Conservation (phyloP, 2,113 vertebrate genomes). For the Gallinago jamesoni region DNA sequence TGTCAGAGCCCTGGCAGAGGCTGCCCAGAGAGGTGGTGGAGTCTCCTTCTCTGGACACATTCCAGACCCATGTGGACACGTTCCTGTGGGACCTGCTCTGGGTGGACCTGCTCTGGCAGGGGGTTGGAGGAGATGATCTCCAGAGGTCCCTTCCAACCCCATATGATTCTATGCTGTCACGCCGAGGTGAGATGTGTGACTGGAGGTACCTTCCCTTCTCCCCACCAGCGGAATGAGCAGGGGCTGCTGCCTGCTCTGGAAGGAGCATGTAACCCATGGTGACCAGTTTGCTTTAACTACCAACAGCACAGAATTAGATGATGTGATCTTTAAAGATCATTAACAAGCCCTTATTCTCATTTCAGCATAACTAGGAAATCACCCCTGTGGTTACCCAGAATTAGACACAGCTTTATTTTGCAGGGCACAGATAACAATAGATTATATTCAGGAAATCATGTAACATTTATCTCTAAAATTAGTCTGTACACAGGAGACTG, state of each 20-base stretch:
- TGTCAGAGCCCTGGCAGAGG: too few relatives aligned
- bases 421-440: constrained; percentile 12
- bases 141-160: too few relatives aligned
- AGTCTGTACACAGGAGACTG: not conserved
- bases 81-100: too few relatives aligned
- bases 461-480: constrained; percentile 4
- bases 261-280: not conserved
- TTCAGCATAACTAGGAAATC: not conserved
- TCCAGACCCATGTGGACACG: too few relatives aligned
- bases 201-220: not conserved
- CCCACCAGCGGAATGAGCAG: accelerated
- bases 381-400: not conserved
- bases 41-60: too few relatives aligned
- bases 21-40: too few relatives aligned
- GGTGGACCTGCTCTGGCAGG: too few relatives aligned
- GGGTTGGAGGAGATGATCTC: too few relatives aligned
- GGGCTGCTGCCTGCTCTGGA: not conserved
- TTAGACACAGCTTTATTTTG: not conserved
- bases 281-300: not conserved
- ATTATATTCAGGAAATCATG: not conserved
- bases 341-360: not conserved
- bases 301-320: not conserved
- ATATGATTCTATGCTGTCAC: not conserved
- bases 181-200: not conserved
- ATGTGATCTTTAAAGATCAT: not conserved